Evolutionary conservation across 2,113 vertebrate species (phyloP), one percentile per base, ranked within the genome.

Genomic region (Melanerpes formicivorus): DNA sequence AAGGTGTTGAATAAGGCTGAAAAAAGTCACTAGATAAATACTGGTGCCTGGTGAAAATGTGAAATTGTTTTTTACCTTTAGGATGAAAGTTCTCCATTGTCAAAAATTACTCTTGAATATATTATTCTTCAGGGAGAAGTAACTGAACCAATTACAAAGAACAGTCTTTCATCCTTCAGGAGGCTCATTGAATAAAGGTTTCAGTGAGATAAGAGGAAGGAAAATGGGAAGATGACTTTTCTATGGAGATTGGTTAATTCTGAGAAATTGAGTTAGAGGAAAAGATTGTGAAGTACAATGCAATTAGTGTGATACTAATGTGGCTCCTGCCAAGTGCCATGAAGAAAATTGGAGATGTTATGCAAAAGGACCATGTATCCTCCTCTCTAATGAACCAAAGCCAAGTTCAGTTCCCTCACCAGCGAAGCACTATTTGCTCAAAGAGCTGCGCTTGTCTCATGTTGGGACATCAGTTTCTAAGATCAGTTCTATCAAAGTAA

Each of bases 91-190:
- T 80, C 12, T 79, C 70, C 67, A 23, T 75, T 74, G 14, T 89
- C 26, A 93, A 92, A 96, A 97, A 82, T 80, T 85, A 32, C 37
- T 66, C 59, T 90, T 88, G 46, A 84, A 72, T 85, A 90, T 87
- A 40, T 75, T 93, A 94, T 88, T 80, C 58, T 83, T 80, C 40
- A 32, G 29, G 29, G 18, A 73, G 77, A 76, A 58, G 60, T 42
- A 75, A n/a, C 11, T 27, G 23, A 71, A 59, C 55, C 4, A 62
- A 42, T 58, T 87, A 23, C 27, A 55, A 74, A 70, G 21, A 72
- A 8, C 18, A 64, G 18, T 22, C 32, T 80, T 90, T 95, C 64
- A 52, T 86, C 22, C 56, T 83, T 80, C 46, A 72, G 65, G 50
- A 96, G 91, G 37, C 62, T 90, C 48, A 67, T 91, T 90, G 83